Conservation (phyloP, 2,113 vertebrate species). For the Heloderma charlesbogerti region DNA sequence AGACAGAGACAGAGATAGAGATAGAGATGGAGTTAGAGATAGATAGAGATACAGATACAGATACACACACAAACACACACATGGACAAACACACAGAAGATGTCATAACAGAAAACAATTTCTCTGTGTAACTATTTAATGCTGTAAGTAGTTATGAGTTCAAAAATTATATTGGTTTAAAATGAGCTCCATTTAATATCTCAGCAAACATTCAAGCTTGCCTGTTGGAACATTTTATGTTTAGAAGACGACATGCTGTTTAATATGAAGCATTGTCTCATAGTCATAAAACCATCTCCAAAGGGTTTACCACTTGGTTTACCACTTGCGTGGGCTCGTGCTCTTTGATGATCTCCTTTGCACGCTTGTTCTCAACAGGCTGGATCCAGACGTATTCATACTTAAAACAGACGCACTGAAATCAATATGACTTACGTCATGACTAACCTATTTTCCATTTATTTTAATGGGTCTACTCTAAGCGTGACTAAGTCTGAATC, state of each 20-base stretch:
- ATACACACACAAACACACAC: too few relatives aligned
- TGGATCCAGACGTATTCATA: neutral
- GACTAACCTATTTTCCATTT: neutral
- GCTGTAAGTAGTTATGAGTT: neutral
- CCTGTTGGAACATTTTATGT: neutral
- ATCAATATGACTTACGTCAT: too few relatives aligned
- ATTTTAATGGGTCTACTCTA: neutral
- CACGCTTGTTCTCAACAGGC: neutral
- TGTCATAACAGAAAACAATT: fast-evolving
- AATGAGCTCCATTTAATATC: neutral
- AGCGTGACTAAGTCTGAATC: neutral
- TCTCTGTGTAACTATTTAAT: neutral
- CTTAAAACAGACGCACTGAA: neutral
- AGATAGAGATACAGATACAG: too few relatives aligned
- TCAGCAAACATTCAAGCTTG: neutral
- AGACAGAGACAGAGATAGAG: too few relatives aligned
- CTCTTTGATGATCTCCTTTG: neutral
- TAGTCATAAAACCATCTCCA: neutral
- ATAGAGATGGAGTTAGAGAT: too few relatives aligned
- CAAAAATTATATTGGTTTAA: neutral
- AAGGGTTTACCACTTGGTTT: neutral
- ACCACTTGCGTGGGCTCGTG: neutral
- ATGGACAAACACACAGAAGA: neutral
- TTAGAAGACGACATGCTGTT: neutral
- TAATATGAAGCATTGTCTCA: neutral